Conservation (phyloP, 2,113 vertebrate genomes). For the Daboia siamensis region DNA sequence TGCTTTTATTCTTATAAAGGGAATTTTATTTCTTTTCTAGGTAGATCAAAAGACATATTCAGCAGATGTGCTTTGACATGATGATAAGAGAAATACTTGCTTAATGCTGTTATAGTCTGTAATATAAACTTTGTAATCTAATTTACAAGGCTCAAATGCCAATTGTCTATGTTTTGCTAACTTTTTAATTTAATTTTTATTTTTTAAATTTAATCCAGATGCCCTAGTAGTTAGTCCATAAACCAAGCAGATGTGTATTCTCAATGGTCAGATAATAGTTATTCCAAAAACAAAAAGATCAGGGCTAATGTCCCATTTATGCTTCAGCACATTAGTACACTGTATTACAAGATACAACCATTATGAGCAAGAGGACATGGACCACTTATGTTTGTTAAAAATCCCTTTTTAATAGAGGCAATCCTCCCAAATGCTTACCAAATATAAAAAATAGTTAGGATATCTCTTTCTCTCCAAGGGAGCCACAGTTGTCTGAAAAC, state of each 20-base stretch:
- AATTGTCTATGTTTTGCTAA: not conserved
- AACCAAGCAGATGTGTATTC: not conserved
- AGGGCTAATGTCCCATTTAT: not conserved
- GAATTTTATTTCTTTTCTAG: not conserved
- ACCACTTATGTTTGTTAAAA: no score
- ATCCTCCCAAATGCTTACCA: no score
- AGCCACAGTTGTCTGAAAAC: no score
- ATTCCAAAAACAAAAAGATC: not conserved
- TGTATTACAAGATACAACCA: not conserved
- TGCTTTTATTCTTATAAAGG: not conserved
- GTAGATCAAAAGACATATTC: not conserved
- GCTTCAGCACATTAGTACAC: not conserved
- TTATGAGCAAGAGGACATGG: no score
- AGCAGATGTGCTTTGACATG: not conserved
- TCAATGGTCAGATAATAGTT: not conserved
- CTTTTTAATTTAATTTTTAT: not conserved
- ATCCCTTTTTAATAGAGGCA: no score
- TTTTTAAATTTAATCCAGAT: not conserved
- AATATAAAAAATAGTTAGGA: no score
- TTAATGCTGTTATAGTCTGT: no score
- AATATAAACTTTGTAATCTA: not conserved
- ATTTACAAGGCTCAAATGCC: not conserved
- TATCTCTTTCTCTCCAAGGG: no score
- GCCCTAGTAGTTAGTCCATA: not conserved
- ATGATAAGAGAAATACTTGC: not conserved